These are phyloP conservation scores for Suillia variegata DNA, from an alignment of 2,888 invertebrate genomes.

Conservation along the genomic window DNA sequence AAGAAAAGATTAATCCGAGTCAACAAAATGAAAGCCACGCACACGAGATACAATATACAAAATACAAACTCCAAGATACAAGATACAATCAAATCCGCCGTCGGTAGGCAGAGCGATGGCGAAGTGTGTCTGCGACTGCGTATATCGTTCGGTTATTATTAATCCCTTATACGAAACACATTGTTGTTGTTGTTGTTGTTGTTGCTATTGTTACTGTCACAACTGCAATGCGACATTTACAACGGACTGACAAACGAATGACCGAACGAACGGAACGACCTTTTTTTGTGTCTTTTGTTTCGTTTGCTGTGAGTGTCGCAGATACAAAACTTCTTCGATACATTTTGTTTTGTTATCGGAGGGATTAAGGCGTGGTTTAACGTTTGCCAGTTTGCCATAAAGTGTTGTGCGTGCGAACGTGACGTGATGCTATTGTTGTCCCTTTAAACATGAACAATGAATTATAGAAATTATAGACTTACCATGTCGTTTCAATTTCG, in stretches of 20 bases:
- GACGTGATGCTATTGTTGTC: too few species aligned
- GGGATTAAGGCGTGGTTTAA: conserved; percentile 11
- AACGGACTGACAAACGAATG: not conserved
- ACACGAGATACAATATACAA: conserved; percentile 21
- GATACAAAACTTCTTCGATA: too few species aligned
- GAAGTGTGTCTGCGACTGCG: not conserved
- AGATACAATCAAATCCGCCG: not conserved
- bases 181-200: conserved; percentile 4
- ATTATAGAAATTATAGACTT: too few species aligned
- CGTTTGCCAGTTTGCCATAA: not conserved
- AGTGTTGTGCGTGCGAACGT: not conserved
- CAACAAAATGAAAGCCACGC: conserved; percentile 45
- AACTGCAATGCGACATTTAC: not conserved
- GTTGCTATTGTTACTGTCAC: not conserved
- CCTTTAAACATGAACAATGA: too few species aligned
- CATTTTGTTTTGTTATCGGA: not conserved
- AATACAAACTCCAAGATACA: too few species aligned
- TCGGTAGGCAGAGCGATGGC: not conserved
- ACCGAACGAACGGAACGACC: too few species aligned
- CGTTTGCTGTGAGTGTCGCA: not conserved
- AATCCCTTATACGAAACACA: conserved; percentile 16
- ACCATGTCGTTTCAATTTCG: too few species aligned
- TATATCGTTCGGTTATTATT: not conserved
- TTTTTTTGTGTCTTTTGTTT: not conserved
- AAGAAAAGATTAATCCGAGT: conserved; percentile 40